A percentile compares a stretch with the other conserved stretches of the same genome.
phyloP scores from a whole-genome alignment of 2,888 invertebrate genomes.

The Cordilura impudica region DNA sequence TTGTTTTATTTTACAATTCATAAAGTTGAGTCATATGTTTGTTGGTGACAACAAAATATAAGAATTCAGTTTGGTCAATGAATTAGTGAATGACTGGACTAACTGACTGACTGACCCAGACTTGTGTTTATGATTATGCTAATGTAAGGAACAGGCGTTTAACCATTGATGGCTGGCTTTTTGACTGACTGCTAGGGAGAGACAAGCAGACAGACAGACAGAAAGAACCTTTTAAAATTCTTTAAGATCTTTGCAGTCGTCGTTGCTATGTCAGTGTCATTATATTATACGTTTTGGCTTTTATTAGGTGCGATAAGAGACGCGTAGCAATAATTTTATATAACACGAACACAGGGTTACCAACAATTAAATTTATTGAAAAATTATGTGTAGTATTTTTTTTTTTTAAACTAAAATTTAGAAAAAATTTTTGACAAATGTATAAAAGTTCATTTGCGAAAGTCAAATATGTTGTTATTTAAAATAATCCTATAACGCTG shows the following conservation, averaged over 20 bases:
- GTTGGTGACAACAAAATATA: constrained; percentile 41
- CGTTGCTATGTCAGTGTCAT: not conserved
- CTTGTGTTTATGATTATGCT: constrained; percentile 39
- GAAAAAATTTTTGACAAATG: too few species aligned
- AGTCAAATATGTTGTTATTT: too few species aligned
- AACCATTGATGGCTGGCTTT: constrained; percentile 50
- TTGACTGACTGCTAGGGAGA: constrained; percentile 15
- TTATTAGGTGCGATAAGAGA: constrained; percentile 62
- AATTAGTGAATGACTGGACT: constrained; percentile 35
- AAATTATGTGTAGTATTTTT: too few species aligned
- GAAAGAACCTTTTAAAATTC: constrained; percentile 76
- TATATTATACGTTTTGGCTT: constrained; percentile 47
- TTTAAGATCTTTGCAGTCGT: constrained; percentile 63
- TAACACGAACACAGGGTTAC: constrained; percentile 32
- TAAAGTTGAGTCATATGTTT: constrained; percentile 57
- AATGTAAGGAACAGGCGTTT: constrained; percentile 40
- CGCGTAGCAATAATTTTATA: constrained; percentile 29
- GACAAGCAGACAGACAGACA: constrained; percentile 29
- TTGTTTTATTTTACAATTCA: constrained; percentile 2
- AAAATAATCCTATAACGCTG: too few species aligned
- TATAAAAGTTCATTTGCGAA: too few species aligned
- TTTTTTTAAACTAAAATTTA: too few species aligned
- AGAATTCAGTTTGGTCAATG: not conserved
- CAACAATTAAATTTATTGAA: too few species aligned
- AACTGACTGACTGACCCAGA: constrained; percentile 49